These are phyloP conservation scores for Nematostella vectensis DNA, from an alignment of 92 coral and sea anemone species.

Conservation along the genomic window DNA sequence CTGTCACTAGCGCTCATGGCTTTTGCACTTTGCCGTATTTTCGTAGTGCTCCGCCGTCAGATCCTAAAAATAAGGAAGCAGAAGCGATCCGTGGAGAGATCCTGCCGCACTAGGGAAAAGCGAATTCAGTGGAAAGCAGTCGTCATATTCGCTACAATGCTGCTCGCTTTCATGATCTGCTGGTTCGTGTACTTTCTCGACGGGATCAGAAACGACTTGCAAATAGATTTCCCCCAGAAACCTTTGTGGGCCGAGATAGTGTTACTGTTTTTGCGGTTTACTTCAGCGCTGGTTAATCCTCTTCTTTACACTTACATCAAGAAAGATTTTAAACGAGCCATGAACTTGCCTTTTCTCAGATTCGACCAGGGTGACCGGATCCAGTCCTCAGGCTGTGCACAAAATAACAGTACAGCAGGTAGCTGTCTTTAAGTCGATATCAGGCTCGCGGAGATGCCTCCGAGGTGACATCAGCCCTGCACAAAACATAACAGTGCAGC, in stretches of 20 bases:
- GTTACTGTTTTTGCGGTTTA: conserved; percentile 48
- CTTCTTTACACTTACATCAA: conserved; percentile 60
- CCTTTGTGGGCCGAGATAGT: conserved; percentile 28
- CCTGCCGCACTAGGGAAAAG: conserved; percentile 10
- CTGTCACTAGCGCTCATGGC: conserved; percentile 46
- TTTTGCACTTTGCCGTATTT: conserved; percentile 38
- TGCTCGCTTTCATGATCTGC: conserved; percentile 50
- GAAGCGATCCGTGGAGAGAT: conserved; percentile 21
- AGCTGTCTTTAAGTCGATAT: too few species aligned
- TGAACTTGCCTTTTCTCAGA: conserved; percentile 18
- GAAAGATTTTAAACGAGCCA: conserved; percentile 64
- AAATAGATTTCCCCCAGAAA: background rate
- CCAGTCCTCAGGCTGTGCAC: too few species aligned
- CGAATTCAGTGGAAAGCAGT: conserved; percentile 50
- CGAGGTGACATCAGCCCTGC: too few species aligned
- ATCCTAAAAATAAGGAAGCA: conserved; percentile 30
- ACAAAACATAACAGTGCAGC: too few species aligned
- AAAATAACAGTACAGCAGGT: too few species aligned
- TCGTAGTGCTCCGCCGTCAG: conserved; percentile 40
- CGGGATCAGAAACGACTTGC: conserved; percentile 24
- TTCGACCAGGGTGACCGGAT: too few species aligned
- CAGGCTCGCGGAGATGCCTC: too few species aligned
- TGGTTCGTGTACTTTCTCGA: conserved; percentile 67
- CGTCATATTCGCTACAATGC: conserved; percentile 53
- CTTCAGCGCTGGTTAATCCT: conserved; percentile 54